phyloP scores from a whole-genome alignment of 2,113 vertebrate species.

The Centropristis striata region DNA sequence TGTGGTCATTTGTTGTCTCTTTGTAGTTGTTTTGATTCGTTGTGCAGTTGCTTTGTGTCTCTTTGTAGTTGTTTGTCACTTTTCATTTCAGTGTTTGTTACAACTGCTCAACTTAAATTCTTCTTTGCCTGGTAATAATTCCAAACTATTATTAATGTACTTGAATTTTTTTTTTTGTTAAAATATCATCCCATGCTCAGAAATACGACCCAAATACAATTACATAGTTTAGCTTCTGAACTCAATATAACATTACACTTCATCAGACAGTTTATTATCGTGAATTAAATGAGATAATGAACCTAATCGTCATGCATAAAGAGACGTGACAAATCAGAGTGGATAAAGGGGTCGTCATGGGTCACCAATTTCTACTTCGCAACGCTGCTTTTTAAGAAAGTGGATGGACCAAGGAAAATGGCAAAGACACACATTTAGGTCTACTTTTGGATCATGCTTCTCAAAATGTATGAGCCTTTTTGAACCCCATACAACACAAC shows the following conservation, averaged over 20 bases:
- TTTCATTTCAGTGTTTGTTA: too few species aligned
- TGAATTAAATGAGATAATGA: conserved; percentile 30
- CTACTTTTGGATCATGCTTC: not conserved
- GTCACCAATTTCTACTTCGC: conserved; percentile 15
- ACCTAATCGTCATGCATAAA: conserved; percentile 22
- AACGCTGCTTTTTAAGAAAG: conserved; percentile 14
- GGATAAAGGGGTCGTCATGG: conserved; percentile 12
- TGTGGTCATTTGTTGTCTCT: too few species aligned
- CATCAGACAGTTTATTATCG: conserved; percentile 22
- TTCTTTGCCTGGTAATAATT: not conserved
- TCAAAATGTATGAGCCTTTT: conserved; percentile 4
- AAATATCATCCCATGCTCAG: not conserved
- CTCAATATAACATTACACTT: not conserved
- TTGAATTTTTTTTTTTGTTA: not conserved
- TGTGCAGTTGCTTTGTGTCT: too few species aligned
- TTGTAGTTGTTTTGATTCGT: too few species aligned
- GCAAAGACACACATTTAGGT: conserved; percentile 12
- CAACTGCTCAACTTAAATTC: not conserved
- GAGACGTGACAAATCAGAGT: conserved; percentile 34
- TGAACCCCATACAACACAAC: conserved; percentile 6
- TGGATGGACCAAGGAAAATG: conserved; percentile 2
- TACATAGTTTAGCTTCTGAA: not conserved
- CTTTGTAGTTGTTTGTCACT: too few species aligned
- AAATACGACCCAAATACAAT: not conserved
- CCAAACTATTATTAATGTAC: not conserved